A percentile compares a stretch with the other conserved stretches of the same genome.
phyloP scores from a whole-genome alignment of 2,888 invertebrate species.

The Sericinus montela region DNA sequence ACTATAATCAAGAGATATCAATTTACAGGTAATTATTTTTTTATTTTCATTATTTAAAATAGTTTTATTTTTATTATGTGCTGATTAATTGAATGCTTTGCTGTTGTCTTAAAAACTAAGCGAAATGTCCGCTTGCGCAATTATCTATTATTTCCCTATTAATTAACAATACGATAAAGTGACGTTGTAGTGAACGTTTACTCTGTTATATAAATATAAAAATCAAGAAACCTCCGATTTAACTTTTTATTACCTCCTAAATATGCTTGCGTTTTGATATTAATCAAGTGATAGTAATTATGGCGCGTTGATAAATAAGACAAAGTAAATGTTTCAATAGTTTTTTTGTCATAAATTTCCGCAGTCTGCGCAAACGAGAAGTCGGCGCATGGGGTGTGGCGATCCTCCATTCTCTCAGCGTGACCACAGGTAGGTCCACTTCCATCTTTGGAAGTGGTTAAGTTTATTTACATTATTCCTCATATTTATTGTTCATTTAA shows the following conservation, averaged over 20 bases:
- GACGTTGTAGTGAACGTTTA: too few relatives aligned
- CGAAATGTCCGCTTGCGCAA: background rate
- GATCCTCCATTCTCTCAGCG: background rate
- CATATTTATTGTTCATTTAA: too few relatives aligned
- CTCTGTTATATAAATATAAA: too few relatives aligned
- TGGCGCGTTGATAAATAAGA: background rate
- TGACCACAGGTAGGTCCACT: background rate
- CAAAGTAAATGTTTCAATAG: slow-evolving; percentile 36
- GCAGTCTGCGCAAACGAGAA: slow-evolving; percentile 23
- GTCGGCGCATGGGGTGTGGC: background rate
- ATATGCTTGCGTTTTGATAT: background rate
- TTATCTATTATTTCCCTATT: too few relatives aligned
- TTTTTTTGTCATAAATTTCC: slow-evolving; percentile 29
- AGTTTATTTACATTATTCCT: too few relatives aligned
- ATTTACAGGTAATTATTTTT: slow-evolving; percentile 2
- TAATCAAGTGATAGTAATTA: background rate
- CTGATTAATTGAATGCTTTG: background rate
- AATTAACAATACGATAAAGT: too few relatives aligned
- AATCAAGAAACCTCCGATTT: too few relatives aligned
- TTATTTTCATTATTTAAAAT: background rate
- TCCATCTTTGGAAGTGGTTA: background rate
- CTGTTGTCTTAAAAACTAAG: background rate
- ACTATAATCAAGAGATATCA: background rate
- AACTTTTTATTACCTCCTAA: too few relatives aligned
- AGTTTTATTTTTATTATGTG: background rate